Percentiles rank a stretch among this genome's conserved stretches.
These are phyloP conservation scores for Xestia xanthographa DNA, from an alignment of 2,888 invertebrate genomes.

Conservation along the genomic window DNA sequence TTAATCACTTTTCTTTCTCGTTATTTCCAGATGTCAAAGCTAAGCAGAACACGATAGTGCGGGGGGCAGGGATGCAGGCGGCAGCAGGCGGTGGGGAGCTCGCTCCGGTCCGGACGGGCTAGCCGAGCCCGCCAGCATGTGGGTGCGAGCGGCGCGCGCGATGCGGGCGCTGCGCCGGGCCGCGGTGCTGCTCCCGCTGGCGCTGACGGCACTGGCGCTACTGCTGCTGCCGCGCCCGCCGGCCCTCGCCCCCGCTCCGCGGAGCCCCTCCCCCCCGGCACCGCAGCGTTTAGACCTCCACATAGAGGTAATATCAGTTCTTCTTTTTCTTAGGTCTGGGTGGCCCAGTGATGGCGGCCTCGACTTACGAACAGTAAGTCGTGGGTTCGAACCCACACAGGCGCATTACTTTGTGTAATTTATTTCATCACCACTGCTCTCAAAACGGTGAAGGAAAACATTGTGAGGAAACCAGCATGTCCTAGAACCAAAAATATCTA, in stretches of 20 bases:
- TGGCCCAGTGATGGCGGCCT: no score
- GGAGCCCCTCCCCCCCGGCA: slow-evolving; percentile 68
- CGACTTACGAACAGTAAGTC: no score
- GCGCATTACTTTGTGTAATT: no score
- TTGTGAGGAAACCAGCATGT: no score
- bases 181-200: slow-evolving; percentile 88
- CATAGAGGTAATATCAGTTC: slow-evolving; percentile 66
- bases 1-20: background rate
- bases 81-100: slow-evolving; percentile 35
- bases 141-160: slow-evolving; percentile 84
- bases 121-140: slow-evolving; percentile 74
- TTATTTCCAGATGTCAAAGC: slow-evolving; percentile 59
- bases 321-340: background rate
- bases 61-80: slow-evolving; percentile 61
- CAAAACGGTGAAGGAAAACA: no score
- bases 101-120: slow-evolving; percentile 59
- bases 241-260: slow-evolving; percentile 73
- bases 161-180: slow-evolving; percentile 85
- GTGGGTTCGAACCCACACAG: no score
- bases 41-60: slow-evolving; percentile 48
- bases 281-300: slow-evolving; percentile 71
- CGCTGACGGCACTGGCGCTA: slow-evolving; percentile 88
- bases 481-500: no score
- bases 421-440: no score
- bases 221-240: slow-evolving; percentile 87